phyloP scores from a whole-genome alignment of 1,140 invertebrate species.

The Stenopsyche tienmushanensis region DNA sequence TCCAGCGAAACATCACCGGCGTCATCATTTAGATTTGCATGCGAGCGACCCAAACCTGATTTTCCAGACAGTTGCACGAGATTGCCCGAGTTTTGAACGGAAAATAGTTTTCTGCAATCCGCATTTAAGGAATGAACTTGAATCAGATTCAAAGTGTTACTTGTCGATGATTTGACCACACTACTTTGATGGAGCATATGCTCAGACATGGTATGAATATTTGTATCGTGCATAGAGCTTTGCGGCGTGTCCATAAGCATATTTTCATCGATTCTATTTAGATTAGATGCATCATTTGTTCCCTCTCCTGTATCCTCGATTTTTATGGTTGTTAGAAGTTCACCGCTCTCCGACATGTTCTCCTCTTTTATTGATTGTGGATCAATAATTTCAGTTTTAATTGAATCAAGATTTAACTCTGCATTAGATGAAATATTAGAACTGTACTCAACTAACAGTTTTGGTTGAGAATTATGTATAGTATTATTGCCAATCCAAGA shows the following conservation, averaged over 20 bases:
- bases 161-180: conserved; percentile 30
- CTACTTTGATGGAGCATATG: conserved; percentile 30
- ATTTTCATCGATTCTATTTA: conserved; percentile 24
- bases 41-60: conserved; percentile 16
- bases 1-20: conserved; percentile 23
- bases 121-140: conserved; percentile 37
- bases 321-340: conserved; percentile 25
- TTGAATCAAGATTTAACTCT: conserved; percentile 32
- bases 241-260: conserved; percentile 26
- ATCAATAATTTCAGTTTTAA: conserved; percentile 36
- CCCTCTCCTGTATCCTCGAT: conserved; percentile 22
- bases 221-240: conserved; percentile 22
- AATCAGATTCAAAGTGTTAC: conserved; percentile 36
- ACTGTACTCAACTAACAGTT: conserved; percentile 35
- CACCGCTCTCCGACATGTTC: conserved; percentile 30
- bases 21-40: conserved; percentile 26
- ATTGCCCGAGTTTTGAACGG: conserved; percentile 34
- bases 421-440: conserved; percentile 18
- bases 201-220: conserved; percentile 19
- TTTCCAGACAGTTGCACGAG: conserved; percentile 35
- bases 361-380: conserved; percentile 36
- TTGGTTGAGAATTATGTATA: conserved; percentile 30
- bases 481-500: conserved; percentile 26
- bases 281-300: conserved; percentile 25
- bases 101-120: conserved; percentile 37